Evolutionary conservation across 2,113 vertebrate species (phyloP).

Genomic region (Syrmaticus mikado): DNA sequence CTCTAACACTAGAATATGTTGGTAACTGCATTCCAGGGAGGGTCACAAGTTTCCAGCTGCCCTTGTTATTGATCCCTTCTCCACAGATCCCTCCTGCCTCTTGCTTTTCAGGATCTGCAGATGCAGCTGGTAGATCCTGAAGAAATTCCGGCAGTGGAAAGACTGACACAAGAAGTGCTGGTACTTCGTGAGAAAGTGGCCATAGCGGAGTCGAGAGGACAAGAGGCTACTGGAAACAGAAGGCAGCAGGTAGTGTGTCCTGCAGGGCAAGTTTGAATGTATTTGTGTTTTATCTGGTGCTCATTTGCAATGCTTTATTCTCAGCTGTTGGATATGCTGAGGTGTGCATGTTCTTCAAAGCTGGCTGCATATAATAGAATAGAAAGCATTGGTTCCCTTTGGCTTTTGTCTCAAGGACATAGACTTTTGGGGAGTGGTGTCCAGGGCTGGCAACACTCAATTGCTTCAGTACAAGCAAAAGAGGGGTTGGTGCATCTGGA

Average conservation of each 20-base stretch:
- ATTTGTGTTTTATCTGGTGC: background rate
- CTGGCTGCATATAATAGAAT: background rate
- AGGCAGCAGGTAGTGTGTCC: conserved; percentile 79
- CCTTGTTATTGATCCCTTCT: conserved; percentile 13
- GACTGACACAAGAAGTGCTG: conserved; percentile 86
- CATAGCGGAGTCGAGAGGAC: conserved; percentile 63
- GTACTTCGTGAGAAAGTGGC: conserved; percentile 84
- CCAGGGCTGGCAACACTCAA: background rate
- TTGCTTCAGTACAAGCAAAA: background rate
- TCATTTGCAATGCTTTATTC: background rate
- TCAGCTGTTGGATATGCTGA: background rate
- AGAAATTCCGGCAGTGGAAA: conserved; percentile 85
- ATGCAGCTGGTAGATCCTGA: conserved; percentile 87
- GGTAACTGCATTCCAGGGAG: background rate
- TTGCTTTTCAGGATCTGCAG: conserved; percentile 84
- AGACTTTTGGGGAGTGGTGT: background rate
- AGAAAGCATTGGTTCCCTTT: background rate
- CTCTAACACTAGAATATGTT: background rate
- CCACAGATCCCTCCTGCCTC: background rate
- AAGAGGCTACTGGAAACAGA: conserved; percentile 69
- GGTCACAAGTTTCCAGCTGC: background rate
- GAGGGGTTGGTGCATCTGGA: background rate
- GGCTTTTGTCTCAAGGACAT: background rate
- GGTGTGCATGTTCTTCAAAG: background rate
- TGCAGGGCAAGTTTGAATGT: background rate